Evolutionary conservation across 2,888 invertebrate species (phyloP).

Genomic region (Xestoiulus laeticollis): DNA sequence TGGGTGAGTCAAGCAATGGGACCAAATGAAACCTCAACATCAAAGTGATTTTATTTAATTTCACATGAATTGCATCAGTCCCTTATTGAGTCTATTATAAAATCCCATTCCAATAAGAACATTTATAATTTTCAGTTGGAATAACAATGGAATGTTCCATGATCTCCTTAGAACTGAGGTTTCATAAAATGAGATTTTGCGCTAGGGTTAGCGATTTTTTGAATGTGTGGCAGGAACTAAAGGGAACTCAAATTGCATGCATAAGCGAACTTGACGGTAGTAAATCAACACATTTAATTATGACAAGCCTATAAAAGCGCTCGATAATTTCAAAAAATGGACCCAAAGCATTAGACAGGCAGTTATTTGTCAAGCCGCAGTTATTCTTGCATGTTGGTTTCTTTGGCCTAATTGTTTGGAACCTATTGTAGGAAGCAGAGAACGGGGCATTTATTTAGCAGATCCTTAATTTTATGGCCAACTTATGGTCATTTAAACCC

Average conservation of each 20-base stretch:
- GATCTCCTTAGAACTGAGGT: no score
- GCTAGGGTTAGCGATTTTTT: no score
- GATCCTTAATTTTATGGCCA: not conserved
- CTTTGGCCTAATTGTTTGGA: conserved; percentile 23
- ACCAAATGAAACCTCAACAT: no score
- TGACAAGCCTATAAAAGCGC: not conserved
- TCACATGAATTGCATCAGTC: no score
- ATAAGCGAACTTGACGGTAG: not conserved
- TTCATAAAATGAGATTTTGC: no score
- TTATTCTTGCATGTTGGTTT: not conserved
- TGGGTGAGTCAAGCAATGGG: no score
- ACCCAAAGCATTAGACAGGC: not conserved
- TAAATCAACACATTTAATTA: not conserved
- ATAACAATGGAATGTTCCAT: no score
- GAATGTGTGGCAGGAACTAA: no score
- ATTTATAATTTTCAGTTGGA: no score
- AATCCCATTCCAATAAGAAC: no score
- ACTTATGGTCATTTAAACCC: conserved; percentile 41
- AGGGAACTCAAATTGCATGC: not conserved
- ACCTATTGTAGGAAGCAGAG: not conserved
- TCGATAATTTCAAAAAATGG: not conserved
- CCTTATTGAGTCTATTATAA: no score
- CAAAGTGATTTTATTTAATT: no score
- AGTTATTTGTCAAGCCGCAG: not conserved
- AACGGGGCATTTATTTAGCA: not conserved